Evolutionary conservation across 1,140 invertebrate genomes (phyloP).

Genomic region (Rhopalosiphum maidis): DNA sequence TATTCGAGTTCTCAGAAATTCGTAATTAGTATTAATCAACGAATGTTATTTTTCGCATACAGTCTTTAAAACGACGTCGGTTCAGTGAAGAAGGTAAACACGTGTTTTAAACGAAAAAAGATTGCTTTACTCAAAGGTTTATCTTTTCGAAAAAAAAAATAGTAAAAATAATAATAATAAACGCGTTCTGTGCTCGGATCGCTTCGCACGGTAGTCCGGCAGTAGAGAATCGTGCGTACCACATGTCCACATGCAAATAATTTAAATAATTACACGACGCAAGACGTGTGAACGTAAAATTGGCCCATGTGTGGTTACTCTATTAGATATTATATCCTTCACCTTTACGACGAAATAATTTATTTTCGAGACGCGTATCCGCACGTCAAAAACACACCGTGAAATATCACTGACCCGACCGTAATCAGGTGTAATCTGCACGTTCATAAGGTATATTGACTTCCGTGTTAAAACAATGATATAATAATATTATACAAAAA

Average conservation of each 20-base stretch:
- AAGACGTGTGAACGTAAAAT: background rate
- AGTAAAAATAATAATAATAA: background rate
- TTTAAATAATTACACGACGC: background rate
- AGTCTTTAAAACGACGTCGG: background rate
- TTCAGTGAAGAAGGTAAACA: background rate
- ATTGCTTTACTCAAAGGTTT: background rate
- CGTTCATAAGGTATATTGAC: background rate
- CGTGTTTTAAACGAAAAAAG: no score
- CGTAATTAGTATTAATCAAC: background rate
- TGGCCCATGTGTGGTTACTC: background rate
- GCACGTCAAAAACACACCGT: background rate
- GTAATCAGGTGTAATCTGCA: background rate
- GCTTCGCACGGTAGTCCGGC: background rate
- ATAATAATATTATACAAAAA: background rate
- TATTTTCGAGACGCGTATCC: background rate
- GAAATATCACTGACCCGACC: background rate
- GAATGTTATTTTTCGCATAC: background rate
- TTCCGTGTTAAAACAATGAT: background rate
- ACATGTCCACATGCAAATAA: background rate
- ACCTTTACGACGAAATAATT: background rate
- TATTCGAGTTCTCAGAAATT: background rate
- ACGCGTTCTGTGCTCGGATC: background rate
- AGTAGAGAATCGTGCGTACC: background rate
- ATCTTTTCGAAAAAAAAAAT: background rate
- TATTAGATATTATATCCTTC: background rate